A percentile compares a stretch with the other conserved stretches of the same genome.
Conservation (phyloP, 1,140 invertebrate species). For the Antheraea pernyi region DNA sequence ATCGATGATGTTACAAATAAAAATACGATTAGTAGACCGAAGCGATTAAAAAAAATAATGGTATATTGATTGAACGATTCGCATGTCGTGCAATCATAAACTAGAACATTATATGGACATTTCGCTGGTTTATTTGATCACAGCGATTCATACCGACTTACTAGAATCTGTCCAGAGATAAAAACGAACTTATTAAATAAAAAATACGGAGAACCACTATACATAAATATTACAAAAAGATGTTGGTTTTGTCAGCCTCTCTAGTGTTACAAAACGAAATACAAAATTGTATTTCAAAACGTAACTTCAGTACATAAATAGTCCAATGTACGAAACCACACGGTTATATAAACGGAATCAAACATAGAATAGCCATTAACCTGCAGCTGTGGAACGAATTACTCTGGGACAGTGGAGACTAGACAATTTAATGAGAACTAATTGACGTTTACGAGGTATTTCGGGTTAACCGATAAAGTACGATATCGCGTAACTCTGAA, state of each 20-base stretch:
- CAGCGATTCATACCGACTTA: too few relatives aligned
- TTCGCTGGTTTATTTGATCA: too few relatives aligned
- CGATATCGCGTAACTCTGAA: conserved; percentile 4
- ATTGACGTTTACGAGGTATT: conserved; percentile 25
- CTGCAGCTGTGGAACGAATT: conserved; percentile 19
- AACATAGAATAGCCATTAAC: conserved; percentile 34
- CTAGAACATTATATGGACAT: too few relatives aligned
- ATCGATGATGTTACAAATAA: too few relatives aligned
- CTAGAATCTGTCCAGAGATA: too few relatives aligned
- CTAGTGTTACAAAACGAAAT: neutral
- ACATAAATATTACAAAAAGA: neutral
- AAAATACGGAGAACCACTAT: neutral
- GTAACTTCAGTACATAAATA: neutral
- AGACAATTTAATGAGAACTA: conserved; percentile 36
- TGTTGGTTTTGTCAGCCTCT: too few relatives aligned
- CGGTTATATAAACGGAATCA: conserved; percentile 5
- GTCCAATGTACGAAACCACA: neutral
- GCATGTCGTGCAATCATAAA: too few relatives aligned
- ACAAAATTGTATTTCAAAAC: neutral
- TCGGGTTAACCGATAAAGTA: conserved; percentile 13
- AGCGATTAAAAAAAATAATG: too few relatives aligned
- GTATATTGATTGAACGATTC: too few relatives aligned
- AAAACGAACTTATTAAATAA: neutral
- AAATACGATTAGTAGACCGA: too few relatives aligned
- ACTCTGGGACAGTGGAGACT: conserved; percentile 13